Percentiles rank a stretch among this genome's conserved stretches.
These are phyloP conservation scores for Pelecanus crispus DNA, from an alignment of 2,113 vertebrate genomes.

Conservation along the genomic window DNA sequence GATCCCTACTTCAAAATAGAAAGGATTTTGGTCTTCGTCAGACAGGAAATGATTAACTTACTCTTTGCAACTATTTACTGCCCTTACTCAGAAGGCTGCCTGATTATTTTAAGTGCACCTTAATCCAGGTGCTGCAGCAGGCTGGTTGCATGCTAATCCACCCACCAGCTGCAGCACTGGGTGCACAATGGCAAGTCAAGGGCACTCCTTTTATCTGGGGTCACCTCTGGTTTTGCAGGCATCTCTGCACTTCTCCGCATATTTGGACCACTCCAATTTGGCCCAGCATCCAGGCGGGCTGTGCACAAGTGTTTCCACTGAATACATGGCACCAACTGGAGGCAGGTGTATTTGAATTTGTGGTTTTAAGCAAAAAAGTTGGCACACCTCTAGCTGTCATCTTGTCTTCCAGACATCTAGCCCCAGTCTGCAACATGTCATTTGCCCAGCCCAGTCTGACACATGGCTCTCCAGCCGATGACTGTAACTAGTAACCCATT, in stretches of 20 bases:
- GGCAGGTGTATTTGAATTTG: background rate
- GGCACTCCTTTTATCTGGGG: background rate
- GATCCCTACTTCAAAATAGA: background rate
- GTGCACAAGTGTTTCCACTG: no score
- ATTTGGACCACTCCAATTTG: background rate
- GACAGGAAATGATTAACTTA: background rate
- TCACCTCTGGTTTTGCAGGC: background rate
- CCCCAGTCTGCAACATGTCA: no score
- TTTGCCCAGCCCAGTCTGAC: background rate
- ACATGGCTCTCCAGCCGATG: background rate
- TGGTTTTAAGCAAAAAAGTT: background rate
- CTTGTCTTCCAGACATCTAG: background rate
- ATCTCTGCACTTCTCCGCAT: background rate
- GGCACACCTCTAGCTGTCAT: background rate
- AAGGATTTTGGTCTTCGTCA: background rate
- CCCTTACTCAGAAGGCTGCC: background rate
- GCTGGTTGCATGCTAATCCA: accelerated
- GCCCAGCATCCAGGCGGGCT: background rate
- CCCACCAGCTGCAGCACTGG: background rate
- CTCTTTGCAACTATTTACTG: background rate
- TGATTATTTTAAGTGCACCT: background rate
- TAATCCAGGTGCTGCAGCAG: background rate
- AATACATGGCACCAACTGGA: background rate
- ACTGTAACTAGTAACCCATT: background rate
- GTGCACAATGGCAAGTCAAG: background rate